Evolutionary conservation across 1,140 invertebrate species (phyloP).

Genomic region (Hydropsyche tenuis): DNA sequence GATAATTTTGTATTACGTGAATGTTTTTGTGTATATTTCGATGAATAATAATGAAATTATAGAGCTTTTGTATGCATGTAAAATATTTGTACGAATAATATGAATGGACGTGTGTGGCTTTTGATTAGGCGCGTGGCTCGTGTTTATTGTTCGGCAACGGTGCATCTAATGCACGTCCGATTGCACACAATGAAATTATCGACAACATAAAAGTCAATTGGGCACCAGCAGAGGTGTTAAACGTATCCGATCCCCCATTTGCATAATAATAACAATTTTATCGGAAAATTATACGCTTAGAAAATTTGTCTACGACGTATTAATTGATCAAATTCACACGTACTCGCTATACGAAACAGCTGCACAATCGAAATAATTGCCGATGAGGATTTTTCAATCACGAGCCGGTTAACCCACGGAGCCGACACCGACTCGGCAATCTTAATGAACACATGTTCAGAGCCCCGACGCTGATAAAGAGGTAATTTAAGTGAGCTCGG

Average conservation of each 20-base stretch:
- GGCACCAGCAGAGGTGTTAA: constrained; percentile 13
- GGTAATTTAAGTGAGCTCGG: constrained; percentile 39
- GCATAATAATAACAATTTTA: no score
- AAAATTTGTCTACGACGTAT: no score
- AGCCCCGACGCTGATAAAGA: constrained; percentile 33
- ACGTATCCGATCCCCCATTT: neutral
- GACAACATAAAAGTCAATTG: constrained; percentile 17
- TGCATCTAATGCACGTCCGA: constrained; percentile 33
- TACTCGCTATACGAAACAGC: no score
- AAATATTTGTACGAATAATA: neutral
- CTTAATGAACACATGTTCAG: constrained; percentile 39
- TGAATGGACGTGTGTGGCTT: neutral
- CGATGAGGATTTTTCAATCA: no score
- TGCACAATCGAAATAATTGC: no score
- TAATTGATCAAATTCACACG: no score
- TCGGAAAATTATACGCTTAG: no score
- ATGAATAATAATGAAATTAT: no score
- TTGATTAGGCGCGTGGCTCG: constrained; percentile 12
- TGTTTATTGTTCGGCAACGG: constrained; percentile 13
- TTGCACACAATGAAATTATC: constrained; percentile 21
- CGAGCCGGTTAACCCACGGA: constrained; percentile 20
- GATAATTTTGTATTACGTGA: neutral
- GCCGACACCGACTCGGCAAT: constrained; percentile 11
- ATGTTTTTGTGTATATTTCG: neutral
- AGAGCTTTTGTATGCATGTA: no score